Conservation (phyloP, 2,797 vertebrate genomes). For the Channallabes apus region DNA sequence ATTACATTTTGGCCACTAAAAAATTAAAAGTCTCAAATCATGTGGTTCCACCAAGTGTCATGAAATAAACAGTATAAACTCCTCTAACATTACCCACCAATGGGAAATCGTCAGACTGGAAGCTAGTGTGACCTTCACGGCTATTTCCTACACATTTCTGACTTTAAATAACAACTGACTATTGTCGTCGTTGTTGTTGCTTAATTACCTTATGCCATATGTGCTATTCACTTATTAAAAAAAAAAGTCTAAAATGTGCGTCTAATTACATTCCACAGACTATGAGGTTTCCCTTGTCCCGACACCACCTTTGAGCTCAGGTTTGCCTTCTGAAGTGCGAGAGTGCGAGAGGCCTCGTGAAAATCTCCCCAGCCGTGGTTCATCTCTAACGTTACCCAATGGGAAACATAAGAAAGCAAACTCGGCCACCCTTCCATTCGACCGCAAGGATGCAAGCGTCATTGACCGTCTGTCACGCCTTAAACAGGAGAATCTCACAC, state of each 20-base stretch:
- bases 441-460: slow-evolving; percentile 57
- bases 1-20: neutral
- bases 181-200: no score
- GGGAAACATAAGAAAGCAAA: slow-evolving; percentile 69
- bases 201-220: no score
- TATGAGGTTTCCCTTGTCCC: slow-evolving; percentile 2
- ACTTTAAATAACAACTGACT: neutral
- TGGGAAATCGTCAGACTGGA: neutral
- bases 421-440: slow-evolving; percentile 60
- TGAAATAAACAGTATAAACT: neutral
- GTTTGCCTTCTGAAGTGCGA: slow-evolving; percentile 30
- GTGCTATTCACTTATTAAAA: no score
- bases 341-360: slow-evolving; percentile 2
- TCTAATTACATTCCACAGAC: slow-evolving; percentile 3
- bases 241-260: neutral
- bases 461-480: slow-evolving; percentile 68
- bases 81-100: neutral
- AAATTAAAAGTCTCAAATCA: neutral
- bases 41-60: no score
- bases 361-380: neutral
- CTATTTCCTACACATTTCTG: neutral
- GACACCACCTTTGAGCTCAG: neutral
- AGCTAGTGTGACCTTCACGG: neutral
- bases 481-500: slow-evolving; percentile 79
- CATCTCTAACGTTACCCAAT: slow-evolving; percentile 31